Evolutionary conservation across 1,140 invertebrate genomes (phyloP), one percentile per base, ranked within the genome.

Genomic region (Caerostris darwini): DNA sequence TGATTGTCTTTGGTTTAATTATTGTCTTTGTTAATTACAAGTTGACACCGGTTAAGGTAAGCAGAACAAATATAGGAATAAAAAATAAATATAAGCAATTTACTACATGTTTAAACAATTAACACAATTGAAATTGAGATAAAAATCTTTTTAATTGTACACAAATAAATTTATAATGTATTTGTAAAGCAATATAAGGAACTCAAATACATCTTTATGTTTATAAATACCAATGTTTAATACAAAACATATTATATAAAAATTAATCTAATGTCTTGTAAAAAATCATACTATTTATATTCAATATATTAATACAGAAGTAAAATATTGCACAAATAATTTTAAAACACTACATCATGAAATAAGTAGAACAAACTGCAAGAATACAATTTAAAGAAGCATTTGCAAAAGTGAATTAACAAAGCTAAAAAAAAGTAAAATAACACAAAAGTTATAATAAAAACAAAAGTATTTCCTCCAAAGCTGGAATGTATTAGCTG

Each of bases 401-500:
- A 67, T 17, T 64, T 61, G 61, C 17, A 14, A n/a, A 67, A 67
- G 61, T 17, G 17, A 64, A 67, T 67, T n/a, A 67, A 67, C 61
- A n/a, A 12, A 67, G 50, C n/a, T 34, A 71, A 71, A 17, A 71
- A 17, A 34, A 50, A 50, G 8, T 50, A 71, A 71, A 71, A 71
- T 71, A 71, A 71, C 69, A 71, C n/a, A 71, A 19, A 8, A 50
- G 19, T 71, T 71, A 71, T 1, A 71, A 71, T 71, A 34, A 71
- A 71, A 71, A 34, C 34, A 71, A 71, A 34, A 7, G 4, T 71
- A 71, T 71, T 56, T 87, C 64, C 56, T 61, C 5, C 59, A 61
- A 61, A 53, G 59, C 54, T 90, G 88, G 88, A 90, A 90, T 90
- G 88, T 77, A 58, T 54, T 90, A 90, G 64, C 64, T 77, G 54